Conservation (phyloP, 1,140 invertebrate genomes). For the Asobara japonica region DNA sequence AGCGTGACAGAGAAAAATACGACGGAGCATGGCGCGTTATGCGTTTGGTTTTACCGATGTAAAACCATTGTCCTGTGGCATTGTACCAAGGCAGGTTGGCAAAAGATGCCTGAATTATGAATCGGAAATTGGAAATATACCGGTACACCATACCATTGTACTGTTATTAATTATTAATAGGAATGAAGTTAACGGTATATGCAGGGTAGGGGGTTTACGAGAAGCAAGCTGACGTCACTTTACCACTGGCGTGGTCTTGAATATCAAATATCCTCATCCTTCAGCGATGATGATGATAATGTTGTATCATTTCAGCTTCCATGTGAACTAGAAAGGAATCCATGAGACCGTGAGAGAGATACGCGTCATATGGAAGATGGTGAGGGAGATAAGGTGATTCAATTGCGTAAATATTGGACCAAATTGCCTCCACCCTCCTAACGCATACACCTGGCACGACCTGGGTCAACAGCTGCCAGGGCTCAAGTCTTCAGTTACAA, state of each 20-base stretch:
- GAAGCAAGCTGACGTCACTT: slow-evolving; percentile 11
- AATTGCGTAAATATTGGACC: neutral
- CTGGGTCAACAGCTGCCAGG: too few species aligned
- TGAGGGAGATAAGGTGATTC: neutral
- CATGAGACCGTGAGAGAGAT: neutral
- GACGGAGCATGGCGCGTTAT: slow-evolving; percentile 9
- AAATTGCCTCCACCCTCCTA: too few species aligned
- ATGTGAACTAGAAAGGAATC: slow-evolving; percentile 4
- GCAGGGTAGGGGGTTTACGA: neutral
- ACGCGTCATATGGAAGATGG: neutral
- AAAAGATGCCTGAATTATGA: slow-evolving; percentile 24
- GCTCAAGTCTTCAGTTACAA: too few species aligned
- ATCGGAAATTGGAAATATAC: slow-evolving; percentile 29
- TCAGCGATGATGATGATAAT: slow-evolving; percentile 25
- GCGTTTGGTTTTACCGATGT: slow-evolving; percentile 5
- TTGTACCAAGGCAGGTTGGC: neutral
- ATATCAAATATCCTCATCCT: slow-evolving; percentile 29
- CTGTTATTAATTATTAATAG: slow-evolving; percentile 37
- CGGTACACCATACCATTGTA: slow-evolving; percentile 22
- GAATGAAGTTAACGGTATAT: slow-evolving; percentile 22
- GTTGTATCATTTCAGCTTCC: slow-evolving; percentile 15
- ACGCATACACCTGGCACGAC: too few species aligned
- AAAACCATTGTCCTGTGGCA: slow-evolving; percentile 28
- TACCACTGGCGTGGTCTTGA: slow-evolving; percentile 29
- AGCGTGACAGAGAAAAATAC: slow-evolving; percentile 25